A percentile compares a stretch with the other conserved stretches of the same genome.
Conservation (phyloP, 2,797 vertebrate genomes). For the Chelon auratus region DNA sequence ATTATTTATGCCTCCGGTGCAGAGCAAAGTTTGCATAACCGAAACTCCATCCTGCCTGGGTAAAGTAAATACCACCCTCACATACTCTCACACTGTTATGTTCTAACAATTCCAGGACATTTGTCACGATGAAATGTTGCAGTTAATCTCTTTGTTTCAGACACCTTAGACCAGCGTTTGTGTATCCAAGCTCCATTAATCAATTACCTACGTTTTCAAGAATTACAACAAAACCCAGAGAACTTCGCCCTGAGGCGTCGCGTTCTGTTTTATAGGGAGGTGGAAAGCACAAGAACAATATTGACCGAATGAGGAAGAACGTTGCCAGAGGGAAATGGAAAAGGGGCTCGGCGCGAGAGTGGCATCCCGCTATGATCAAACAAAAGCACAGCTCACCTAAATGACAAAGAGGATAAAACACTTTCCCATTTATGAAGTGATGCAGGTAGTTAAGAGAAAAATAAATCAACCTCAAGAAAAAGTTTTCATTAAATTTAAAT, state of each 20-base stretch:
- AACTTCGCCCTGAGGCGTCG: background rate
- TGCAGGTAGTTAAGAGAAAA: no score
- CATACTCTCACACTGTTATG: conserved; percentile 29
- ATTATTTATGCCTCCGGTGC: conserved; percentile 17
- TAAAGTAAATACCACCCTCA: conserved; percentile 41
- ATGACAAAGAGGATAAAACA: background rate
- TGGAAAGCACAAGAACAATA: background rate
- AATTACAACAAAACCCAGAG: conserved; percentile 6
- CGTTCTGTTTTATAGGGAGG: conserved; percentile 3
- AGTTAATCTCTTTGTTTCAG: conserved; percentile 5
- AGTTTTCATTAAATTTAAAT: no score
- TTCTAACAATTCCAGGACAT: conserved; percentile 37
- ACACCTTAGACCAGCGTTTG: conserved; percentile 8
- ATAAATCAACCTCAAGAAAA: no score
- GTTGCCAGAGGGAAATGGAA: background rate
- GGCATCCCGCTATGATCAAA: background rate
- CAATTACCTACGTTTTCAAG: conserved; percentile 13
- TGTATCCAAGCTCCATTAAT: conserved; percentile 27
- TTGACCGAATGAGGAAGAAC: conserved; percentile 8
- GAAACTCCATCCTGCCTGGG: conserved; percentile 21
- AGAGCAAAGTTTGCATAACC: conserved; percentile 21
- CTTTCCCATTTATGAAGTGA: no score
- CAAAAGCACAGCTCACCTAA: rapidly evolving
- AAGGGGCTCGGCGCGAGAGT: background rate
- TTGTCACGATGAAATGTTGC: conserved; percentile 27